These are phyloP conservation scores for Botia almorhae DNA, from an alignment of 2,797 vertebrate species.

Conservation along the genomic window DNA sequence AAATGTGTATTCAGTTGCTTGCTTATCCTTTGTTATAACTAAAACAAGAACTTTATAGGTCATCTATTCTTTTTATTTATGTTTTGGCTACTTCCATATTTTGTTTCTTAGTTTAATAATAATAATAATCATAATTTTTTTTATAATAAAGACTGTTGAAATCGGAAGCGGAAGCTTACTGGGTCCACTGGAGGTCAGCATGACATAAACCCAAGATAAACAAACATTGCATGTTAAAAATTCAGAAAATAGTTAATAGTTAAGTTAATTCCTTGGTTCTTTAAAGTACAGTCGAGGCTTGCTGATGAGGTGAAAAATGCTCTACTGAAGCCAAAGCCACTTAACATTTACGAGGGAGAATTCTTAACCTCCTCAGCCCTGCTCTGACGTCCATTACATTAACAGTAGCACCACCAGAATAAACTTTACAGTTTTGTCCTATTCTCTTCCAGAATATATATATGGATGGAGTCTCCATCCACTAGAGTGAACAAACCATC, in stretches of 20 bases:
- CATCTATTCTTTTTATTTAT: neutral
- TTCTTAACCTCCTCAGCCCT: conserved; percentile 30
- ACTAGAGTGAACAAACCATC: conserved; percentile 11
- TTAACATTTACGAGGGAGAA: conserved; percentile 26
- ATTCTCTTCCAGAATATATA: conserved; percentile 24
- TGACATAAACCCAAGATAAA: conserved; percentile 15
- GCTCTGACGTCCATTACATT: conserved; percentile 13
- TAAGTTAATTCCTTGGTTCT: conserved; percentile 29
- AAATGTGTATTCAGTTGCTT: too few species aligned
- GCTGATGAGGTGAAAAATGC: conserved; percentile 36
- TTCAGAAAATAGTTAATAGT: conserved; percentile 12
- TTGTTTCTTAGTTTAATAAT: conserved; percentile 17
- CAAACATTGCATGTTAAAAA: conserved; percentile 13
- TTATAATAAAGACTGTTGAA: neutral
- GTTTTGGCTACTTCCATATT: conserved; percentile 7
- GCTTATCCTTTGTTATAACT: too few species aligned
- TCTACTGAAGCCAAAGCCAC: conserved; percentile 21
- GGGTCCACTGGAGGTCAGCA: neutral
- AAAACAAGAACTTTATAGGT: neutral
- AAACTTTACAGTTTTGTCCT: conserved; percentile 30
- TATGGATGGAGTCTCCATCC: neutral
- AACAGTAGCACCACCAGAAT: conserved; percentile 14
- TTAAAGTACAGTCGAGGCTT: conserved; percentile 12
- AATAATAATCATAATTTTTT: too few species aligned
- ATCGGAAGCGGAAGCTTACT: conserved; percentile 11